Base-by-base conservation (phyloP, 2,888 invertebrate species). In the Epinotia bilunana region DNA sequence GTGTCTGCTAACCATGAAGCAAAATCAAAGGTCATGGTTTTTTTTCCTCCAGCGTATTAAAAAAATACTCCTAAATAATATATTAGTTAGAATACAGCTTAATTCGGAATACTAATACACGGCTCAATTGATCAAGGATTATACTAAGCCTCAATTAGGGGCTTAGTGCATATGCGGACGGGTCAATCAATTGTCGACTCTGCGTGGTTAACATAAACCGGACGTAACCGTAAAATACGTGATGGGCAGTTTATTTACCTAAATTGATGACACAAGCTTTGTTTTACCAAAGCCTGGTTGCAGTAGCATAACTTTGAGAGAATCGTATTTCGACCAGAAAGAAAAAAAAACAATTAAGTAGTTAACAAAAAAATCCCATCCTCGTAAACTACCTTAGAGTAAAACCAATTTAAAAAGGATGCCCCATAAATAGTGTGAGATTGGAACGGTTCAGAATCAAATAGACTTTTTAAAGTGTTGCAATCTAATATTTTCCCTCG, bases 121-220 rank as follows among this genome's bases (percentile, higher is more conserved):
- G 23, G 58, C 43, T 57, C 57, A 16, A 72, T 72, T 62, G 55
- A 72, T 72, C 63, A 39, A 16, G 55, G 71, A 72, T 72, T 72
- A 72, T 63, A n/a, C 55, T 53, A 63, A 63, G n/a, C 71, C 63
- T 39, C 55, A 23, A 33, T 61, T 23, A 53, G 43, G n/a, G 55
- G 33, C 55, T 60, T 23, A 58, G 39, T 57, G 49, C n/a, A n/a
- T 23, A 3, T 49, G 33, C 61, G 49, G 61, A 20, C 43, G 62
- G 4, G 53, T 55, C 55, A 57, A 72, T 72, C 64, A 57, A 57
- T 72, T 64, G 33, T 63, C 43, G 62, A 72, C 63, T 55, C n/a
- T 64, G 23, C 57, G 43, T 43, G 64, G 55, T 69, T 23, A n/a
- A 18, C 69, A 28, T n/a, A 62, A 28, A 72, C 23, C 64, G 20